These are phyloP conservation scores for Tetranychus piercei DNA, from an alignment of 2,888 invertebrate species.

Conservation along the genomic window DNA sequence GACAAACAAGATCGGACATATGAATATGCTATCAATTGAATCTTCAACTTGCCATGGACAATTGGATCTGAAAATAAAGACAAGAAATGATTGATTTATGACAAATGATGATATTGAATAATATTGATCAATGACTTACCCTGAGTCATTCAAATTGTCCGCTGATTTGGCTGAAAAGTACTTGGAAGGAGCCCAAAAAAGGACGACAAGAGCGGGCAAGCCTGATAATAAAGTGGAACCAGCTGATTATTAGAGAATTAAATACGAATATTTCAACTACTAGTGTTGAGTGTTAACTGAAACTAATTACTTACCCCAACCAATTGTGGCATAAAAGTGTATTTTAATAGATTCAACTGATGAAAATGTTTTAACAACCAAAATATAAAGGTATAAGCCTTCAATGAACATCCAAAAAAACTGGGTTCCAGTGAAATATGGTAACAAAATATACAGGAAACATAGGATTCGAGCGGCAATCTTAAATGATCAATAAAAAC, in stretches of 20 bases:
- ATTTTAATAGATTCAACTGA: slow-evolving; percentile 30
- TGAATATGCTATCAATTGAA: slow-evolving; percentile 43
- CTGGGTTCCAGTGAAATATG: slow-evolving; percentile 78
- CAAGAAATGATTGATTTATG: neutral
- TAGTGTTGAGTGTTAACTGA: neutral
- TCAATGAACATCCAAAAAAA: slow-evolving; percentile 98
- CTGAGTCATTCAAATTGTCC: neutral
- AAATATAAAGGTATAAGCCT: slow-evolving; percentile 35
- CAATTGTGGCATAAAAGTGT: slow-evolving; percentile 32
- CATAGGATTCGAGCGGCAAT: slow-evolving; percentile 25
- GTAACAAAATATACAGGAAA: slow-evolving; percentile 45
- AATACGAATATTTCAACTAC: neutral
- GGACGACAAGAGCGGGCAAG: neutral
- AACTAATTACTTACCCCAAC: slow-evolving; percentile 32
- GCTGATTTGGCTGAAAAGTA: slow-evolving; percentile 5
- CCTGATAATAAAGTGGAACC: neutral
- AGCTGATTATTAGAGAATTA: neutral
- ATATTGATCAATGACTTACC: neutral
- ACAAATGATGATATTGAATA: neutral
- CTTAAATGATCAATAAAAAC: neutral
- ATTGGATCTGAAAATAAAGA: neutral
- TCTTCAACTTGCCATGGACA: slow-evolving; percentile 8
- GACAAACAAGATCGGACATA: slow-evolving; percentile 49
- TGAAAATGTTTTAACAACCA: slow-evolving; percentile 27
- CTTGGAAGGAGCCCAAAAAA: slow-evolving; percentile 12